phyloP scores from a whole-genome alignment of 2,888 invertebrate species.

The Epinotia ramella region DNA sequence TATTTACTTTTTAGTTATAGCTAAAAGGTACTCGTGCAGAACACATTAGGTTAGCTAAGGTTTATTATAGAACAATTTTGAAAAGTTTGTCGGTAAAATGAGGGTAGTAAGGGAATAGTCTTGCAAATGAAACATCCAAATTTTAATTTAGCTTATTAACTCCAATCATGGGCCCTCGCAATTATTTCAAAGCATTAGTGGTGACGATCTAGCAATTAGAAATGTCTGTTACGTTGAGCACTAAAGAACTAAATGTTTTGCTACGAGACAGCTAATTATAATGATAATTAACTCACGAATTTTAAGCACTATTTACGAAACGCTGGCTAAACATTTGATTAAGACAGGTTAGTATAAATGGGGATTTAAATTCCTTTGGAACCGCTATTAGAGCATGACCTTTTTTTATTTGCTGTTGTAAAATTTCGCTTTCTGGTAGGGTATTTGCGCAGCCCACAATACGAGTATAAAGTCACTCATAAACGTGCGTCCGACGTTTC shows the following conservation, averaged over 20 bases:
- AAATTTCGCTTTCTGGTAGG: background rate
- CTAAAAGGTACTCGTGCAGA: no score
- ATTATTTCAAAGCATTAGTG: no score
- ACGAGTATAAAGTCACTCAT: background rate
- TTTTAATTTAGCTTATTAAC: no score
- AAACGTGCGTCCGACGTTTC: background rate
- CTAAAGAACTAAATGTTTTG: background rate
- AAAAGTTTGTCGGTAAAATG: no score
- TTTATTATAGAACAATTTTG: no score
- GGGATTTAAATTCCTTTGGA: background rate
- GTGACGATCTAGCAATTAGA: background rate
- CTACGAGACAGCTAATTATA: background rate
- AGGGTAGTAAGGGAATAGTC: no score
- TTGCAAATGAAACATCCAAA: no score
- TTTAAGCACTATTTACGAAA: background rate
- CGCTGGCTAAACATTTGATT: background rate
- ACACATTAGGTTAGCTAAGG: no score
- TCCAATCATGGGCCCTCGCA: no score
- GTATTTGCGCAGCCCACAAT: background rate
- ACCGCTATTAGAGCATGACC: background rate
- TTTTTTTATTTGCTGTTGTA: background rate
- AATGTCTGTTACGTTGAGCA: background rate
- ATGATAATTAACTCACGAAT: background rate
- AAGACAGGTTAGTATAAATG: background rate
- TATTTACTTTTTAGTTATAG: no score